Evolutionary conservation across 2,888 invertebrate species (phyloP), one percentile per base, ranked within the genome.

Genomic region (Andrena flavipes): DNA sequence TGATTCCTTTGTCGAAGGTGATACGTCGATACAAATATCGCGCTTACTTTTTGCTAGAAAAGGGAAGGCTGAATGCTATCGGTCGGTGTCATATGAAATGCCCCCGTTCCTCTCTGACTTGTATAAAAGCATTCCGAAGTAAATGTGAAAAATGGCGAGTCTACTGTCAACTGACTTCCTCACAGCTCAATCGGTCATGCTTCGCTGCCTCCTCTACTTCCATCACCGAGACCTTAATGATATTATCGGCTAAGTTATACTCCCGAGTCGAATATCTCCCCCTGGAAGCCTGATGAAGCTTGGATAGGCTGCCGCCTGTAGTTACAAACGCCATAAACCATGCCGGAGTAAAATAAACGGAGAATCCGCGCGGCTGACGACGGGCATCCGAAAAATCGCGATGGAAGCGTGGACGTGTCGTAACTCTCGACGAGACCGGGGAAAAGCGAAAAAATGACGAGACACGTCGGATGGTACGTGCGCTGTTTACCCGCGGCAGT

Each of bases 1-100:
- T 80, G 51, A 67, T 77, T 71, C 67, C 60, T 26, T 48, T 30
- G 60, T 72, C 49, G 23, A 71, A 65, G 42, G 62, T 77, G 54
- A 71, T 33, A 16, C 20, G n/a, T n/a, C 8, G 56, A 69, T 69
- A 56, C 20, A 49, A 76, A 69, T 26, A 48, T 26, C 20, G 7
- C 16, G n/a, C 10, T 26, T 42, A 42, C 13, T 35, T 51, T 62
- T 67, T 48, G n/a, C 4, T 23, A 1, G 35, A 76, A 29, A 16
- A 42, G 16, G 16, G 10, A 20, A 56, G 20, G 26, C 13, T 59
- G 68, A 69, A 56, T 33, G 68, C 56, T 69, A 56, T 79, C 68
- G 59, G 54, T 8, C n/a, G 10, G 13, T 16, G 30, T 51, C 76
- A 42, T 2, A 3, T 16, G 67, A 59, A 64, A 35, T 23, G 76